Evolutionary conservation across 2,888 invertebrate genomes (phyloP).

Genomic region (Hoplodrina ambigua): DNA sequence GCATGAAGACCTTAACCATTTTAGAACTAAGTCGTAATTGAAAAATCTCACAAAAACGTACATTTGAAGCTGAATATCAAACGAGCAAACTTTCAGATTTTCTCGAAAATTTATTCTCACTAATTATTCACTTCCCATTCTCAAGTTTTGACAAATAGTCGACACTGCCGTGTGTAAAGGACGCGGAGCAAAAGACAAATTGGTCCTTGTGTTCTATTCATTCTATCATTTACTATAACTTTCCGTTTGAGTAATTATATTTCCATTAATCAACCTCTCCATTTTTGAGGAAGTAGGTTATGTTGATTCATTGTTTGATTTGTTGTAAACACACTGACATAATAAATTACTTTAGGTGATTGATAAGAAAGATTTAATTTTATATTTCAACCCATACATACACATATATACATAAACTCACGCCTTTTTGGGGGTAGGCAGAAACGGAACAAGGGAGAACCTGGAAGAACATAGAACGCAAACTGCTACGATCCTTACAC

Average conservation of each 20-base stretch:
- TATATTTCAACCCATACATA: no score
- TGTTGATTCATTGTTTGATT: neutral
- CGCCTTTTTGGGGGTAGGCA: no score
- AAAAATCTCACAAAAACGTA: neutral
- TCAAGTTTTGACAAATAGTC: constrained; percentile 13
- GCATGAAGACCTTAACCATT: no score
- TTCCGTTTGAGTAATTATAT: neutral
- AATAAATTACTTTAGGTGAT: neutral
- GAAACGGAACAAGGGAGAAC: no score
- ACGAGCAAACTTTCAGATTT: neutral
- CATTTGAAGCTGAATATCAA: neutral
- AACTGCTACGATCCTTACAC: no score
- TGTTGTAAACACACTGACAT: neutral
- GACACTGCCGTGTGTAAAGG: constrained; percentile 1
- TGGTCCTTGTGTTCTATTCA: neutral
- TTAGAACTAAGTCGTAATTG: no score
- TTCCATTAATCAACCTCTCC: constrained; percentile 1
- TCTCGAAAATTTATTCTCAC: constrained; percentile 7
- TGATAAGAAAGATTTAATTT: no score
- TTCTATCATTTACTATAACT: neutral
- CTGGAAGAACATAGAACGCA: no score
- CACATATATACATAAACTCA: no score
- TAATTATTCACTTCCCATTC: constrained; percentile 16
- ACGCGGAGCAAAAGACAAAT: constrained; percentile 20
- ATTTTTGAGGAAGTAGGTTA: neutral